phyloP scores from a whole-genome alignment of 2,113 vertebrate genomes.

The Ceyx cyanopectus region DNA sequence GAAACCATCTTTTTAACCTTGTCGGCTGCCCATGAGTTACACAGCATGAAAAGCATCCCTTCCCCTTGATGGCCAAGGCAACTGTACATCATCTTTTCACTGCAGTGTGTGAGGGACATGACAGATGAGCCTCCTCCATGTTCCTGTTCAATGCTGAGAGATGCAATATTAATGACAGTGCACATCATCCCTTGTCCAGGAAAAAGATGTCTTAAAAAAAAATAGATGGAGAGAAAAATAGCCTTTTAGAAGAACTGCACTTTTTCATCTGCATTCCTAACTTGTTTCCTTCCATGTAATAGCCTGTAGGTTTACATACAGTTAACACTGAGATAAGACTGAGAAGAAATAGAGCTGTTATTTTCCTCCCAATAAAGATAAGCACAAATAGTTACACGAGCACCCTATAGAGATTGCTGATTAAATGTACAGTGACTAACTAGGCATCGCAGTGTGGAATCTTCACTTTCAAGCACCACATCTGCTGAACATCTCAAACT shows the following conservation, averaged over 20 bases:
- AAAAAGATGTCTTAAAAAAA: neutral
- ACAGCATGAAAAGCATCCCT: neutral
- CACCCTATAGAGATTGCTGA: neutral
- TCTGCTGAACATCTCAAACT: neutral
- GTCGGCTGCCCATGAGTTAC: conserved; percentile 25
- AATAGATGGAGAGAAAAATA: neutral
- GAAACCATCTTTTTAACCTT: conserved; percentile 44
- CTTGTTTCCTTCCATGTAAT: neutral
- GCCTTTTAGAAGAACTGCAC: neutral
- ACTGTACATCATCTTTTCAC: neutral
- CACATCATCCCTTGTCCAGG: neutral
- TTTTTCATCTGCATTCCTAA: neutral
- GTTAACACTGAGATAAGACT: neutral
- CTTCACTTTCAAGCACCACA: neutral
- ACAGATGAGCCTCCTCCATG: conserved; percentile 23
- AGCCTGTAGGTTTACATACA: neutral
- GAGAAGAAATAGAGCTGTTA: neutral
- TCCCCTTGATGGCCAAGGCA: conserved; percentile 4
- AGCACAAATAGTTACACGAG: neutral
- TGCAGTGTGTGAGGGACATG: neutral
- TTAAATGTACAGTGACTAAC: conserved; percentile 36
- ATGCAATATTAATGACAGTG: conserved; percentile 18
- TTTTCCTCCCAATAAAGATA: neutral
- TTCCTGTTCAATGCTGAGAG: neutral
- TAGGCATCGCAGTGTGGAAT: neutral